These are phyloP conservation scores for Crotalus adamanteus DNA, from an alignment of 2,797 vertebrate species.

Conservation along the genomic window DNA sequence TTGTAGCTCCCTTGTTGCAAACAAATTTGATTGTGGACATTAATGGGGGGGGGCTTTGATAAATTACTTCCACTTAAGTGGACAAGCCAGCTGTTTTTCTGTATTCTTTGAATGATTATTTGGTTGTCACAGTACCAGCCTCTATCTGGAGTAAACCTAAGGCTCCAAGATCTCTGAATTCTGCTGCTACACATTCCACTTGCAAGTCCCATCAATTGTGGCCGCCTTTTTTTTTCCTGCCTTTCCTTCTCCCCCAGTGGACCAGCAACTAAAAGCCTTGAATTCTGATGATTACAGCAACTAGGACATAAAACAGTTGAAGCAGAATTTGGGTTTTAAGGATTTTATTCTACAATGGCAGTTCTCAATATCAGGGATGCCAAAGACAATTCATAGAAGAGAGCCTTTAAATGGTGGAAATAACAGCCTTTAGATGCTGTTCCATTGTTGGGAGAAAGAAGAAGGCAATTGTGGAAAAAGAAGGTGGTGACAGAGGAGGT, in stretches of 20 bases:
- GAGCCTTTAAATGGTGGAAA: neutral
- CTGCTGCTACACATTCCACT: neutral
- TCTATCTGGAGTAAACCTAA: neutral
- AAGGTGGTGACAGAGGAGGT: neutral
- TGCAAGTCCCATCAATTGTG: neutral
- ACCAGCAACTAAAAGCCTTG: neutral
- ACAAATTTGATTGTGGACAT: neutral
- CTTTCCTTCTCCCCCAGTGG: neutral
- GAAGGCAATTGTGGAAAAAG: neutral
- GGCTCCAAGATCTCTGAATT: neutral
- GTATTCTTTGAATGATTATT: neutral
- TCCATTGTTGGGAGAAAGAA: neutral
- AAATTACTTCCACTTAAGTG: neutral
- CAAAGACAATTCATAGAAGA: neutral
- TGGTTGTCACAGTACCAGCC: neutral
- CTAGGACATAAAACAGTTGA: neutral
- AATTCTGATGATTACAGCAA: neutral
- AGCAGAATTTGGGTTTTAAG: neutral
- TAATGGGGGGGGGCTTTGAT: neutral
- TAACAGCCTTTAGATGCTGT: neutral
- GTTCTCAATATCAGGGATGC: neutral
- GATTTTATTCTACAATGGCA: neutral
- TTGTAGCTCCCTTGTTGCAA: neutral
- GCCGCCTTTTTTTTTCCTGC: neutral
- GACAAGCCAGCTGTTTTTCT: neutral